Conservation (phyloP, 2,797 vertebrate species). For the Rhodeus uyekii region DNA sequence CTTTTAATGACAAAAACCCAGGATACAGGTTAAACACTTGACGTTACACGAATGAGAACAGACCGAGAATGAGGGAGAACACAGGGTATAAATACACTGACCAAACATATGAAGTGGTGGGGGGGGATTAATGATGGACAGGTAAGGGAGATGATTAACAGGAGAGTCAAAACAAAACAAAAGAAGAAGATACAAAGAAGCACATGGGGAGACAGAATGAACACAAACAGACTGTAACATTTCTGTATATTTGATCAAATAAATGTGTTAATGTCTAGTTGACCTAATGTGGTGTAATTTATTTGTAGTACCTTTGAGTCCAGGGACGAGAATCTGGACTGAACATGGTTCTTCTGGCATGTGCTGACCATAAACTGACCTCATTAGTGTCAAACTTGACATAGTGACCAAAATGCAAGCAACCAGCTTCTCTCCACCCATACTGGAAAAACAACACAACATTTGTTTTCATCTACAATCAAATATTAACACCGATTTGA, state of each 20-base stretch:
- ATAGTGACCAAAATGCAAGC: constrained; percentile 75
- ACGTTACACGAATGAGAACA: too few relatives aligned
- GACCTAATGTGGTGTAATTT: not conserved
- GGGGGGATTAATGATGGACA: too few relatives aligned
- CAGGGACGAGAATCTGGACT: constrained; percentile 95
- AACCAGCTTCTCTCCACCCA: constrained; percentile 81
- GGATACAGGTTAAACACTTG: too few relatives aligned
- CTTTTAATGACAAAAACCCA: too few relatives aligned
- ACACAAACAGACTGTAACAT: too few relatives aligned
- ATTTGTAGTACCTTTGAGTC: constrained; percentile 88
- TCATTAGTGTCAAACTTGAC: constrained; percentile 78
- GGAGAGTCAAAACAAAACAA: too few relatives aligned
- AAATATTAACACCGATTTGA: not conserved
- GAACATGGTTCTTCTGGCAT: constrained; percentile 90
- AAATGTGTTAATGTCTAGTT: not conserved
- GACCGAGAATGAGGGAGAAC: too few relatives aligned
- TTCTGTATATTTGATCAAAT: not conserved
- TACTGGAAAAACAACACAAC: constrained; percentile 68
- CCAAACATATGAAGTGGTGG: too few relatives aligned
- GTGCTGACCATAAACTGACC: constrained; percentile 80
- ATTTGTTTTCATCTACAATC: not conserved
- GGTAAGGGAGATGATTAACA: too few relatives aligned
- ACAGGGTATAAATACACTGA: too few relatives aligned
- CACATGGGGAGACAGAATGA: too few relatives aligned
- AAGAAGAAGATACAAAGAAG: too few relatives aligned